These are phyloP conservation scores for Nothocercus nigrocapillus DNA, from an alignment of 2,113 vertebrate species.

Conservation along the genomic window DNA sequence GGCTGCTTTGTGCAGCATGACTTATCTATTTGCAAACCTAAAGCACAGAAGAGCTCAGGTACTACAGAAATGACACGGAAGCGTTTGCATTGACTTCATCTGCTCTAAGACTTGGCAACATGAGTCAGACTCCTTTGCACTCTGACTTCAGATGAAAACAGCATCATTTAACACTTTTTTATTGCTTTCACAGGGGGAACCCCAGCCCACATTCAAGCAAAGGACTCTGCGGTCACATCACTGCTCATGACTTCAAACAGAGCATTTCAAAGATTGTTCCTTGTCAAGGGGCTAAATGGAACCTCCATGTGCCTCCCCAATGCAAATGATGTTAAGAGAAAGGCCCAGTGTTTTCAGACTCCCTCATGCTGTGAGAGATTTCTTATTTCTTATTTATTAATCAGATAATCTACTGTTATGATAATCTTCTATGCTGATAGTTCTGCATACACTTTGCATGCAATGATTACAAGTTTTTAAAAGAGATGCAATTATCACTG, in stretches of 20 bases:
- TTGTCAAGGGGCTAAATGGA: not conserved
- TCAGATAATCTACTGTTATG: not conserved
- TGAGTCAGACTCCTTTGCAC: not conserved
- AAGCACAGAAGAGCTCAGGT: not conserved
- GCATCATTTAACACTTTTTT: not conserved
- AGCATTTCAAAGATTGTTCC: not conserved
- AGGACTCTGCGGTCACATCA: not conserved
- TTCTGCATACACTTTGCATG: not conserved
- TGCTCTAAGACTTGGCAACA: fast-evolving
- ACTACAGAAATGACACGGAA: not conserved
- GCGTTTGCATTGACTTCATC: not conserved
- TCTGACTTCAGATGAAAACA: not conserved
- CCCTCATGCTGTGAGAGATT: not conserved
- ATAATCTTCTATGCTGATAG: not conserved
- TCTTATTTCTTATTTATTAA: not conserved
- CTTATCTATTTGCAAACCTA: not conserved
- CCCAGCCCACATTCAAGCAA: not conserved
- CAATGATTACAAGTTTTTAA: not conserved
- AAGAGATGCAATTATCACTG: not conserved
- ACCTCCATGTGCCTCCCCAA: not conserved
- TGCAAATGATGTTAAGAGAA: not conserved
- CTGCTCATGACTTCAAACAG: not conserved
- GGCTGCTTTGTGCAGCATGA: not conserved
- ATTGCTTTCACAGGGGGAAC: not conserved
- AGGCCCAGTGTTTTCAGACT: not conserved